Percentiles rank a stretch among this genome's conserved stretches.
phyloP scores from a whole-genome alignment of 2,113 vertebrate genomes.

The Hystrix cristata region DNA sequence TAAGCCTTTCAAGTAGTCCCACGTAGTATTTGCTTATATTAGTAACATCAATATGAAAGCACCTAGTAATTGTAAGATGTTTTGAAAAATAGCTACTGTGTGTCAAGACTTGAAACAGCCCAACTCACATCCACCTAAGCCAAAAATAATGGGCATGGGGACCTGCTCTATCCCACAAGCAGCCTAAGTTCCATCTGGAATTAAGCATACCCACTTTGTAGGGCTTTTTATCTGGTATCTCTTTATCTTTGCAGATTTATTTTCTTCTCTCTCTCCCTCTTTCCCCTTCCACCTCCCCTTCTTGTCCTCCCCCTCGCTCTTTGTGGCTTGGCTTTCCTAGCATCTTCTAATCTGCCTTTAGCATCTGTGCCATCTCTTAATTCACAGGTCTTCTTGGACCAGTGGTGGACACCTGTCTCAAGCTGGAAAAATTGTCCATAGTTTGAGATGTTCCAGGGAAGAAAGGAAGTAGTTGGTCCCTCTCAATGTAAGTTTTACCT shows the following conservation, averaged over 20 bases:
- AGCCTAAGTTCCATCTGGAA: neutral
- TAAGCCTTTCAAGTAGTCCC: neutral
- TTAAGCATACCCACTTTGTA: neutral
- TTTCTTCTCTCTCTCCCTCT: neutral
- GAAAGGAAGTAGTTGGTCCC: neutral
- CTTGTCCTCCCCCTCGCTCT: neutral
- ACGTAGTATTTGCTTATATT: neutral
- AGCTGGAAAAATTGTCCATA: neutral
- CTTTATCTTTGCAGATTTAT: neutral
- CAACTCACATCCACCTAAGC: neutral
- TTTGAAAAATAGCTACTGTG: neutral
- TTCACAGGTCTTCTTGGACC: neutral
- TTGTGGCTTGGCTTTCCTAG: neutral
- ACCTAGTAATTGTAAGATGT: neutral
- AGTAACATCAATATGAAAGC: neutral
- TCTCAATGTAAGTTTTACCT: neutral
- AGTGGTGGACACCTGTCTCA: neutral
- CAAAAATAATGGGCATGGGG: too few species aligned
- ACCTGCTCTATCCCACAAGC: neutral
- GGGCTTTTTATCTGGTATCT: neutral
- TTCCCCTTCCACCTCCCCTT: neutral
- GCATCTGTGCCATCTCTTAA: neutral
- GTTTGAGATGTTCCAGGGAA: neutral
- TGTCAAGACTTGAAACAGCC: neutral
- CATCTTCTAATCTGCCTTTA: neutral